Evolutionary conservation across 2,888 invertebrate genomes (phyloP).

Genomic region (Colostygia pectinataria): DNA sequence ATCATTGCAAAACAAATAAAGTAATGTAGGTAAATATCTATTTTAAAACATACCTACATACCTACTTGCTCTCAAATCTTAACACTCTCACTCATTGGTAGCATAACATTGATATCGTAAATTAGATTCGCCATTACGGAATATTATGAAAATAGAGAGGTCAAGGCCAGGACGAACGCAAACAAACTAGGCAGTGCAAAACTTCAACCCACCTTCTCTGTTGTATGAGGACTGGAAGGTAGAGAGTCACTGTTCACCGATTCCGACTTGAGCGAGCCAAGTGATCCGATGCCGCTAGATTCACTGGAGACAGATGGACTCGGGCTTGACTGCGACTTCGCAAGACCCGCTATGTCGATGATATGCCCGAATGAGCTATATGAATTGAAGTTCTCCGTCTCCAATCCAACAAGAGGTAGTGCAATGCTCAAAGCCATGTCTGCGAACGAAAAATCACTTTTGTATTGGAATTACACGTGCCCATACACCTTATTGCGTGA

Average conservation of each 20-base stretch:
- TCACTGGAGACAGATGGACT: slow-evolving; percentile 84
- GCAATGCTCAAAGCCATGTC: slow-evolving; percentile 85
- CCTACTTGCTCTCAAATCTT: slow-evolving; percentile 45
- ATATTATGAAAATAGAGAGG: slow-evolving; percentile 83
- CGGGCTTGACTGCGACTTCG: slow-evolving; percentile 77
- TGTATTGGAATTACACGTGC: slow-evolving; percentile 75
- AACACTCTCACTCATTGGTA: slow-evolving; percentile 60
- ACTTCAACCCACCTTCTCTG: slow-evolving; percentile 72
- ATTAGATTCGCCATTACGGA: slow-evolving; percentile 73
- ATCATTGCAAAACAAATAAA: slow-evolving; percentile 6
- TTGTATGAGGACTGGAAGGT: slow-evolving; percentile 80
- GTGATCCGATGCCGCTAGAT: slow-evolving; percentile 84
- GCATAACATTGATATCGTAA: slow-evolving; percentile 62
- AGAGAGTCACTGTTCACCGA: slow-evolving; percentile 75
- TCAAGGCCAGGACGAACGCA: slow-evolving; percentile 81
- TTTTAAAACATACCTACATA: background rate
- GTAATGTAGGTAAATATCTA: background rate
- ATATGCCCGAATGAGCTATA: slow-evolving; percentile 76
- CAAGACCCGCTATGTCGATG: slow-evolving; percentile 78
- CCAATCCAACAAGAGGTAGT: slow-evolving; percentile 82
- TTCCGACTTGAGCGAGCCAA: slow-evolving; percentile 80
- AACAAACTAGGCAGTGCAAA: slow-evolving; percentile 63
- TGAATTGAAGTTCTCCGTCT: slow-evolving; percentile 78
- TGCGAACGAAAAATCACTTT: slow-evolving; percentile 65
- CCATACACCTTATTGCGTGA: slow-evolving; percentile 60